phyloP scores from a whole-genome alignment of 2,888 invertebrate genomes.

The Lepidochitona cinerea region DNA sequence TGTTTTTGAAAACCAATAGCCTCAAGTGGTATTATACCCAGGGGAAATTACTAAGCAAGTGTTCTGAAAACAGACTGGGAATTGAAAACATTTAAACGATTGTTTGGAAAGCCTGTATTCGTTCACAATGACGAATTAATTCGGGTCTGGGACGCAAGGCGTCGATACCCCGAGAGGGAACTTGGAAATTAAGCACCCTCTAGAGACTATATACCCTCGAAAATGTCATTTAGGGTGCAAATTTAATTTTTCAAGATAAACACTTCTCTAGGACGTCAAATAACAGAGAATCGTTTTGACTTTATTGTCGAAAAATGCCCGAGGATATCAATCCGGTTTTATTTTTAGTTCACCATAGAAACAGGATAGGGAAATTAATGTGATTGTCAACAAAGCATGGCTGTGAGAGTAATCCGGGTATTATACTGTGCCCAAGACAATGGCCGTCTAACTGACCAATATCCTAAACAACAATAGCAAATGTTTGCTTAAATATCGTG shows the following conservation, averaged over 20 bases:
- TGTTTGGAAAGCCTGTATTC: neutral
- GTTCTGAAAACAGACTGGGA: neutral
- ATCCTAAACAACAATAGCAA: too few relatives aligned
- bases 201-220: neutral
- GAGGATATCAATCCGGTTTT: neutral
- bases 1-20: too few relatives aligned
- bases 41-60: slow-evolving; percentile 1
- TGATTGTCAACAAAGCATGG: too few relatives aligned
- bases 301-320: neutral
- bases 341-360: neutral
- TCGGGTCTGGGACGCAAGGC: neutral
- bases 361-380: too few relatives aligned
- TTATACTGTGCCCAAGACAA: too few relatives aligned
- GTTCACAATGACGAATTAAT: neutral
- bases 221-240: neutral
- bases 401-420: too few relatives aligned
- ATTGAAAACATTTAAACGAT: slow-evolving; percentile 7
- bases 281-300: neutral
- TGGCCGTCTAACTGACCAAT: too few relatives aligned
- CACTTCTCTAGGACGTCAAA: neutral
- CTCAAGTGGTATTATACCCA: neutral
- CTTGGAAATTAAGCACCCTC: slow-evolving; percentile 7
- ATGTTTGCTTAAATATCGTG: too few relatives aligned
- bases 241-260: slow-evolving; percentile 6
- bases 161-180: neutral